phyloP scores from a whole-genome alignment of 2,888 invertebrate genomes.

The Platerodrilus igneus region DNA sequence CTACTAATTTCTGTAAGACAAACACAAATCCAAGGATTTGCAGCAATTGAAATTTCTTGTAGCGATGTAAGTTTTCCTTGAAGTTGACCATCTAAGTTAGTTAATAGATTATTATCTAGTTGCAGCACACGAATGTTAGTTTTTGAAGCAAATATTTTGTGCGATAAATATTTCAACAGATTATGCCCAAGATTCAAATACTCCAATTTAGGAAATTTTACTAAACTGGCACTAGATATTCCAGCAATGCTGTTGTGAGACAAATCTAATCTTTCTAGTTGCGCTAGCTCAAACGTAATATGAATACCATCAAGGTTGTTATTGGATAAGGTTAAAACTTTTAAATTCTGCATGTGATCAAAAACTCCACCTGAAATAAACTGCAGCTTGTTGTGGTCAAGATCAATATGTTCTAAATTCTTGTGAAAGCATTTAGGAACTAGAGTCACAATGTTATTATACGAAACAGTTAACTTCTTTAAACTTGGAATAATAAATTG shows the following conservation, averaged over 20 bases:
- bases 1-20: conserved; percentile 14
- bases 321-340: conserved; percentile 19
- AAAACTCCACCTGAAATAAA: conserved; percentile 14
- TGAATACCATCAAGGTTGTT: conserved; percentile 16
- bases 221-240: conserved; percentile 14
- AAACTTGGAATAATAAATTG: conserved; percentile 6
- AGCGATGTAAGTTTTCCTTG: conserved; percentile 9
- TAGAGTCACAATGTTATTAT: conserved; percentile 16
- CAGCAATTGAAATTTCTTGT: conserved; percentile 18
- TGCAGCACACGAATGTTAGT: conserved; percentile 3
- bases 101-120: conserved; percentile 14
- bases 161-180: conserved; percentile 14
- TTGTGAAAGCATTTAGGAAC: conserved; percentile 16
- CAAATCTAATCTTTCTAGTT: conserved; percentile 20
- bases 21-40: conserved; percentile 25
- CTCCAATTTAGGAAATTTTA: conserved; percentile 12
- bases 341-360: conserved; percentile 14
- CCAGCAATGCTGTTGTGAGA: conserved; percentile 19
- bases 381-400: conserved; percentile 16
- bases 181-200: conserved; percentile 18
- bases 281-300: conserved; percentile 7
- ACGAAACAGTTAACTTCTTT: conserved; percentile 14
- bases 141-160: conserved; percentile 5
- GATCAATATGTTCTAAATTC: conserved; percentile 19
- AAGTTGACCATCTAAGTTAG: conserved; percentile 4